Evolutionary conservation across 2,797 vertebrate genomes (phyloP).

Genomic region (Diglossa cyanea): DNA sequence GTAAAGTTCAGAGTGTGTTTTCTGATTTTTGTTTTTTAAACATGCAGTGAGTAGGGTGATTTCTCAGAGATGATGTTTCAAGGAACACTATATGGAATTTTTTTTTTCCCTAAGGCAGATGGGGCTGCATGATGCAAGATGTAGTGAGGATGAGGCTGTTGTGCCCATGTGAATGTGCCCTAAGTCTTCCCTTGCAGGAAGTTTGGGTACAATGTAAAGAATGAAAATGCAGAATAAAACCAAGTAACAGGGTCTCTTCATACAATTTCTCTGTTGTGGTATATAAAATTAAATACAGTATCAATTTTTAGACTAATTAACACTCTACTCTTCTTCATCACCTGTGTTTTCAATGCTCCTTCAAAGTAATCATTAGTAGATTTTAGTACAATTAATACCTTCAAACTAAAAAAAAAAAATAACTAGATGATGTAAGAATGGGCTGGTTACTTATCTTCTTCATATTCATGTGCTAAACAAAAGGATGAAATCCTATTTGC

Average conservation of each 20-base stretch:
- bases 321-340: neutral
- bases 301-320: neutral
- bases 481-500: neutral
- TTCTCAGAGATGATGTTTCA: neutral
- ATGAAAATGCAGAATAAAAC: neutral
- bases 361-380: neutral
- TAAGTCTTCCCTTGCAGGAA: neutral
- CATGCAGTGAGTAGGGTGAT: accelerated
- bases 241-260: neutral
- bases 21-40: neutral
- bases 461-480: neutral
- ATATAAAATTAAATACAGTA: neutral
- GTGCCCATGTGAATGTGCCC: accelerated
- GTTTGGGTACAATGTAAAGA: neutral
- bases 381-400: neutral
- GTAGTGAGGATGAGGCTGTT: neutral
- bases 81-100: neutral
- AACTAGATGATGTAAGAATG: neutral
- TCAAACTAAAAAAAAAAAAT: neutral
- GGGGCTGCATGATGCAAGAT: neutral
- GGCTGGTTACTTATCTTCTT: neutral
- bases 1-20: neutral
- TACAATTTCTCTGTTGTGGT: neutral
- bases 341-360: neutral
- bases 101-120: neutral